Evolutionary conservation across 1,140 invertebrate genomes (phyloP), one percentile per base, ranked within the genome.

Genomic region (Mizuhopecten yessoensis): DNA sequence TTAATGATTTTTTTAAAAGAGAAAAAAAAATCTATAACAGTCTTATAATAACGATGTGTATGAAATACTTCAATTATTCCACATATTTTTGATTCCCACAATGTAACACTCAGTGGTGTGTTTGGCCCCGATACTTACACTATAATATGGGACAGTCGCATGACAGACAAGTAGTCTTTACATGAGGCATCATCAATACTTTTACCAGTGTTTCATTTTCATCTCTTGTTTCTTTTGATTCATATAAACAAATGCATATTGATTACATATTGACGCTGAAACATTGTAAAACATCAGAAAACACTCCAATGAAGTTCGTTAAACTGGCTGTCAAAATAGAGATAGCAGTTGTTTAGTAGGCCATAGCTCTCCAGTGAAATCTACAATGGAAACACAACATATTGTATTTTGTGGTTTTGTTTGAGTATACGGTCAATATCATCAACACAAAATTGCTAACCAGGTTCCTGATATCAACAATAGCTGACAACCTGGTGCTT

Each of bases 31-130:
- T n/a, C n/a, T n/a, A n/a, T n/a, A n/a, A n/a, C n/a, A n/a, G n/a
- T n/a, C n/a, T n/a, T n/a, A n/a, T n/a, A n/a, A n/a, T n/a, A 75
- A 17, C 29, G n/a, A 75, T 29, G n/a, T 75, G 23, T 75, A 5
- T 29, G n/a, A 75, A 75, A 29, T 29, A n/a, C 45, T 49, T 49
- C 57, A 75, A 29, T 75, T 29, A 29, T 29, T 29, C 23, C 23
- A n/a, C 57, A 75, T n/a, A 75, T 11, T 75, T 75, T 29, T 75
- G 57, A 29, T 75, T 75, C 57, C 57, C 57, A 75, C 57, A 75
- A 45, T 45, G 57, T 5, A 75, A 5, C 23, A 75, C 3, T 13
- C 36, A 20, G 9, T 45, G 42, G 42, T 9, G 42, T 45, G 9
- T 45, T 45, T 13, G 17, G 9, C 57, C n/a, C 17, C 23, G 20